phyloP scores from a whole-genome alignment of 2,797 vertebrate genomes.

The Phoebastria nigripes region DNA sequence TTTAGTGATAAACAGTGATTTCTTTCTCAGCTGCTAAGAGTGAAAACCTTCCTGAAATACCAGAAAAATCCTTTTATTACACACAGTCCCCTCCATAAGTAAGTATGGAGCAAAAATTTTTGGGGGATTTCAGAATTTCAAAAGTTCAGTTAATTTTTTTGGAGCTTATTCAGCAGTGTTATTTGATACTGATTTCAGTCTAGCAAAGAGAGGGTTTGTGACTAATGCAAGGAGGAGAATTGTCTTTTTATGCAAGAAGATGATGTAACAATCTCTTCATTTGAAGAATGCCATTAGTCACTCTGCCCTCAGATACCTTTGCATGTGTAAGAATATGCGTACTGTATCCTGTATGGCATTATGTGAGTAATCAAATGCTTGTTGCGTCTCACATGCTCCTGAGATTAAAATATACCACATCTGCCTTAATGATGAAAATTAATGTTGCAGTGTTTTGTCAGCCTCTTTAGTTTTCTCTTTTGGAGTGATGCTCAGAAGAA shows the following conservation, averaged over 20 bases:
- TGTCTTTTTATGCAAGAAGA: not conserved
- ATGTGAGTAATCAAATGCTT: not conserved
- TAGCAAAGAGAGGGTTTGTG: not conserved
- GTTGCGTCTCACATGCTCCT: not conserved
- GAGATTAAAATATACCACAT: not conserved
- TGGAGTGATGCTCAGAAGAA: not conserved
- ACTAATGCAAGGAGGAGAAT: not conserved
- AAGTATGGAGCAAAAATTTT: not conserved
- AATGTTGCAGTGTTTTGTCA: not conserved
- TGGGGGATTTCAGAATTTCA: not conserved
- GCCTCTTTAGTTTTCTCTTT: not conserved
- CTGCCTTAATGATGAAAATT: not conserved
- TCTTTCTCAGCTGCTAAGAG: slow-evolving; percentile 4
- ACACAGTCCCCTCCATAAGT: not conserved
- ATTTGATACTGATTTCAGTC: not conserved
- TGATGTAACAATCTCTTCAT: not conserved
- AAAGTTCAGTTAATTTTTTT: not conserved
- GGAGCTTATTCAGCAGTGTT: not conserved
- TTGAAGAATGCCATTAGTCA: slow-evolving; percentile 3
- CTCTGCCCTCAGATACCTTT: not conserved
- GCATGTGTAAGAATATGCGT: not conserved
- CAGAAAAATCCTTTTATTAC: not conserved
- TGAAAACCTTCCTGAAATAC: slow-evolving; percentile 19
- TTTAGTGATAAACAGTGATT: slow-evolving; percentile 6
- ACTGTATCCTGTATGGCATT: not conserved